These are phyloP conservation scores for Athene noctua DNA, from an alignment of 2,113 vertebrate genomes.

Conservation along the genomic window DNA sequence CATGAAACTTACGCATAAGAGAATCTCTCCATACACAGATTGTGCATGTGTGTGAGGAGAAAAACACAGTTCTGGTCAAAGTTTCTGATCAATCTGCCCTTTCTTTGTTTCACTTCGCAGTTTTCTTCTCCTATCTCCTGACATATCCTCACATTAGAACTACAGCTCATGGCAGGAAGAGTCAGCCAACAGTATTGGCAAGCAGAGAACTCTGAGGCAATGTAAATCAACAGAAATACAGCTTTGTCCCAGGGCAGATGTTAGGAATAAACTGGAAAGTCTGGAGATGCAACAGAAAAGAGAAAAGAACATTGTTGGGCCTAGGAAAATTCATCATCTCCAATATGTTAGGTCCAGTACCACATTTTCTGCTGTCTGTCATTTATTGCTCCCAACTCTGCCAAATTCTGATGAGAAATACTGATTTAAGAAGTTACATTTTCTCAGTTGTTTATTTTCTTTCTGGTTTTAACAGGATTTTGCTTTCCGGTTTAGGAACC, in stretches of 20 bases:
- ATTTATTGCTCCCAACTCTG: background rate
- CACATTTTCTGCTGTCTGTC: background rate
- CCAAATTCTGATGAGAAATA: background rate
- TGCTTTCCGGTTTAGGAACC: background rate
- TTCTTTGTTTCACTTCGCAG: background rate
- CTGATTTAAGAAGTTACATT: background rate
- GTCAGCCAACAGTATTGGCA: background rate
- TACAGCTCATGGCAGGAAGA: background rate
- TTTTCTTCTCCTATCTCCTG: background rate
- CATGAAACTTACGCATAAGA: background rate
- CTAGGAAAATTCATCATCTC: background rate
- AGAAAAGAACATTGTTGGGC: background rate
- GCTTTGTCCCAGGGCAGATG: background rate
- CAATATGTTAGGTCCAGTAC: background rate
- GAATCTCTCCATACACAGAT: background rate
- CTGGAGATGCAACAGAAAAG: background rate
- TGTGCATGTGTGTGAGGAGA: accelerated
- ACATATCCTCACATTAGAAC: background rate
- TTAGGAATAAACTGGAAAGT: background rate
- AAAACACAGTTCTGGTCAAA: background rate
- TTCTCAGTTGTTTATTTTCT: background rate
- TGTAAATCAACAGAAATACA: background rate
- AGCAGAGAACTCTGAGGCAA: background rate
- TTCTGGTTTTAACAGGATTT: background rate
- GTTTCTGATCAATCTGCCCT: background rate